Percentiles rank a stretch among this genome's conserved stretches.
Evolutionary conservation across 92 coral and sea anemone genomes (phyloP).

Genomic region (Zoanthus sansibaricus): DNA sequence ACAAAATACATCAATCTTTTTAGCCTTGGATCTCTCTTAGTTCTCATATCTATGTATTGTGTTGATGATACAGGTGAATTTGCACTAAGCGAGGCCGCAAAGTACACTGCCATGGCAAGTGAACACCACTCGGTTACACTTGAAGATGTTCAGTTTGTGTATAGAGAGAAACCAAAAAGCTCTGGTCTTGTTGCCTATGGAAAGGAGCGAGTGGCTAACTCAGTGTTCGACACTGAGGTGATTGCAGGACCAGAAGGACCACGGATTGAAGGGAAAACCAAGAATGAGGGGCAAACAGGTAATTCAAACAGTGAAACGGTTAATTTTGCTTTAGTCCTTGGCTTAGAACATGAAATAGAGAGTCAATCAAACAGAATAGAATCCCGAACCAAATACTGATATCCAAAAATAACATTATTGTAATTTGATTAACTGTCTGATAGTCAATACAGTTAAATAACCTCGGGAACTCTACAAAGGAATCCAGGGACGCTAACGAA

Average conservation of each 20-base stretch:
- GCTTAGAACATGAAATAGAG: too few relatives aligned
- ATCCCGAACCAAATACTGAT: too few relatives aligned
- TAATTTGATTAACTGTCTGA: too few relatives aligned
- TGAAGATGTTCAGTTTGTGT: constrained; percentile 56
- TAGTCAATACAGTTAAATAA: too few relatives aligned
- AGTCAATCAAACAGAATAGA: too few relatives aligned
- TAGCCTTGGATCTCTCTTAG: not conserved
- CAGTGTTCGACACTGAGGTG: constrained; percentile 57
- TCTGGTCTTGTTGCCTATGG: constrained; percentile 64
- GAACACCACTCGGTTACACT: constrained; percentile 51
- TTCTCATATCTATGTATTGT: not conserved
- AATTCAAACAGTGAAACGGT: not conserved
- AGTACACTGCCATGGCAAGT: constrained; percentile 54
- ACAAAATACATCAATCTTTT: not conserved
- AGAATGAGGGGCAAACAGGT: constrained; percentile 35
- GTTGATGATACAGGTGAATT: constrained; percentile 52
- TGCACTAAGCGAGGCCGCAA: constrained; percentile 56
- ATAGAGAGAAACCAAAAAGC: constrained; percentile 47
- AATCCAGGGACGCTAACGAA: too few relatives aligned
- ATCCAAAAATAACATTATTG: too few relatives aligned
- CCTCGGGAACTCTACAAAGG: too few relatives aligned
- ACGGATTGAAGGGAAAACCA: constrained; percentile 35
- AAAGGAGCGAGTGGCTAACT: constrained; percentile 43
- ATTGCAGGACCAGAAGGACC: constrained; percentile 62
- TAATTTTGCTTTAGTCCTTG: not conserved